Evolutionary conservation across 2,797 vertebrate species (phyloP).

Genomic region (Pseudochirops corinnae): DNA sequence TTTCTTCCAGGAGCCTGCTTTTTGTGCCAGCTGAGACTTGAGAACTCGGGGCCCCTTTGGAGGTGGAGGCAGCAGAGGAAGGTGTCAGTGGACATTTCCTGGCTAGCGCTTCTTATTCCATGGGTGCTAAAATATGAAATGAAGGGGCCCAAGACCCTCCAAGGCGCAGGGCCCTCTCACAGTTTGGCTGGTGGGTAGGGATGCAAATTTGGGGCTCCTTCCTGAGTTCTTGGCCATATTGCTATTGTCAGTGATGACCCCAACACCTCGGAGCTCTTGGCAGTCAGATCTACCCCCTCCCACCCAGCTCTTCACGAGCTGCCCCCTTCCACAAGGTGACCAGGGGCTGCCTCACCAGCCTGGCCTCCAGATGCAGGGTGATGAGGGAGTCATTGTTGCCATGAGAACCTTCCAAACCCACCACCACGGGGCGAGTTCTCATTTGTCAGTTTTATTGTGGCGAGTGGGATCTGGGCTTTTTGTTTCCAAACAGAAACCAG

Average conservation of each 20-base stretch:
- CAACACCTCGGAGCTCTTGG: neutral
- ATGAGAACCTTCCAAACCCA: conserved; percentile 50
- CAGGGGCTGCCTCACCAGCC: conserved; percentile 47
- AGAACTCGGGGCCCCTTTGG: neutral
- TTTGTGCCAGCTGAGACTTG: neutral
- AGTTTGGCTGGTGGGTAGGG: neutral
- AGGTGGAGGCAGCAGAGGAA: neutral
- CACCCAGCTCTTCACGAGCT: neutral
- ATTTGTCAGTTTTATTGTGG: conserved; percentile 74
- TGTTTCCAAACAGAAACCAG: conserved; percentile 75
- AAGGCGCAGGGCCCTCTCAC: neutral
- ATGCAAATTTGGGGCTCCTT: fast-evolving
- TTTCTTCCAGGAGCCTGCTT: neutral
- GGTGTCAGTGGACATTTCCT: neutral
- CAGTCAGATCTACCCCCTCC: neutral
- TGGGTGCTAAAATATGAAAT: neutral
- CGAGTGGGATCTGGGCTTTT: conserved; percentile 63
- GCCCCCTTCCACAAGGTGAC: neutral
- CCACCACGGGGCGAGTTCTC: conserved; percentile 44
- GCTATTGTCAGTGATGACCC: neutral
- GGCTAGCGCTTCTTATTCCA: no score
- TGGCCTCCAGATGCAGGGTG: conserved; percentile 63
- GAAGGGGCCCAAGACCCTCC: neutral
- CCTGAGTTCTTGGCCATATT: neutral
- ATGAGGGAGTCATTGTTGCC: conserved; percentile 64